These are phyloP conservation scores for Hippopotamyrus pictus DNA, from an alignment of 2,797 vertebrate species.

Conservation along the genomic window DNA sequence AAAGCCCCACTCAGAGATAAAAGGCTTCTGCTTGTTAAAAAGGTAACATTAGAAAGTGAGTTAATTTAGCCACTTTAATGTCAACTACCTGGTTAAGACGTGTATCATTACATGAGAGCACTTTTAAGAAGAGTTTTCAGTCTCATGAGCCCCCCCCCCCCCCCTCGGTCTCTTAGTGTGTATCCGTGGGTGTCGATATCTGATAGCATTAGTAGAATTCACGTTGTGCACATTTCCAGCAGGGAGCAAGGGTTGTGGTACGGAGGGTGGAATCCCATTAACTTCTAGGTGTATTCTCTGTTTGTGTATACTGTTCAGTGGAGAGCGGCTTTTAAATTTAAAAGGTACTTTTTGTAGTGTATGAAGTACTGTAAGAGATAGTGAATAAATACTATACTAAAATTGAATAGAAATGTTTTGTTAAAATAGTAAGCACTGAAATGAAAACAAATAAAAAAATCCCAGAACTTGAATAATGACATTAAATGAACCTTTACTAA, in stretches of 20 bases:
- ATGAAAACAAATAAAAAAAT: background rate
- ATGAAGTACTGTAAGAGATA: background rate
- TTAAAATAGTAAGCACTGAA: background rate
- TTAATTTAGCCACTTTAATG: conserved; percentile 26
- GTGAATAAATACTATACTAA: background rate
- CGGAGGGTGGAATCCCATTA: background rate
- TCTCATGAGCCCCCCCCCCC: background rate
- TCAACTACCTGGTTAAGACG: conserved; percentile 18
- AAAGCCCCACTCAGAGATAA: conserved; percentile 21
- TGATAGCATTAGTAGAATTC: background rate
- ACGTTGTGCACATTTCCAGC: background rate
- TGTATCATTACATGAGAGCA: conserved; percentile 12
- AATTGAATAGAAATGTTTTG: background rate
- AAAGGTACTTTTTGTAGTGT: background rate
- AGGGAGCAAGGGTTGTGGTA: background rate
- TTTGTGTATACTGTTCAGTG: background rate
- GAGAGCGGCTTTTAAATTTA: background rate
- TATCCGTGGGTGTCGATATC: background rate
- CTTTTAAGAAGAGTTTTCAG: conserved; percentile 6
- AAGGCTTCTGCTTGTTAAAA: conserved; percentile 24
- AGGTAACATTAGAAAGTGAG: conserved; percentile 26
- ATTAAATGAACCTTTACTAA: background rate
- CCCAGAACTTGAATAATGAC: background rate
- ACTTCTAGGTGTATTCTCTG: background rate
- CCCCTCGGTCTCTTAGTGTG: background rate